Conservation (phyloP, 1,140 invertebrate genomes). For the Tenebrio molitor region DNA sequence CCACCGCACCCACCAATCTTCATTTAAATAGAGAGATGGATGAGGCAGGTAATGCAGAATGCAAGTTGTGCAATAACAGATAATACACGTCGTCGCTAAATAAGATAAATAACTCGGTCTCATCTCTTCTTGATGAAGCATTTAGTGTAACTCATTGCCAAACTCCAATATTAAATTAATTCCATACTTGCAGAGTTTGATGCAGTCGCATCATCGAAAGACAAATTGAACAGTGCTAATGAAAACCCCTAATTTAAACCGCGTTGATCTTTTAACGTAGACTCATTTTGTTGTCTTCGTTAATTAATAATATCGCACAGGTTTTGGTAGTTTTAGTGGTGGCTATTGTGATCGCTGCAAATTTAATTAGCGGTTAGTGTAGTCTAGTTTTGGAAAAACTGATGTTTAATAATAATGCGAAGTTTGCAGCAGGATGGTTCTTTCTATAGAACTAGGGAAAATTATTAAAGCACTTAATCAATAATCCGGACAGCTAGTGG, state of each 20-base stretch:
- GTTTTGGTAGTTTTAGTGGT: conserved; percentile 9
- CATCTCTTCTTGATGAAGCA: background rate
- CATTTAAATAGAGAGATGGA: conserved; percentile 18
- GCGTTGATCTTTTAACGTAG: no score
- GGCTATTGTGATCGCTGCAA: background rate
- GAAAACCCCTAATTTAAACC: no score
- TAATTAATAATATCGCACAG: conserved; percentile 15
- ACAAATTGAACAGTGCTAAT: background rate
- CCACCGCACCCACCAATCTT: no score
- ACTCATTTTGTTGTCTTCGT: no score
- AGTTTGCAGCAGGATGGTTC: background rate
- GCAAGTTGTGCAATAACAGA: background rate
- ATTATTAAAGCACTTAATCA: conserved; percentile 40
- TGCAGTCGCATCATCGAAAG: background rate
- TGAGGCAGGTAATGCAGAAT: conserved; percentile 2
- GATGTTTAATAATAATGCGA: conserved; percentile 18
- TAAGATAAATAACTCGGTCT: conserved; percentile 15
- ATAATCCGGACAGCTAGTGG: conserved; percentile 24
- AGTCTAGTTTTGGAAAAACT: conserved; percentile 15
- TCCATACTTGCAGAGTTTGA: background rate
- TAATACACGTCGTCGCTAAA: conserved; percentile 5
- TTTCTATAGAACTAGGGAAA: conserved; percentile 11
- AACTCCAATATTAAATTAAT: background rate
- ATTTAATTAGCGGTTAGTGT: conserved; percentile 28
- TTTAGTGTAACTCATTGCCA: background rate